These are phyloP conservation scores for Anas georgica DNA, from an alignment of 2,797 vertebrate genomes.

Conservation along the genomic window DNA sequence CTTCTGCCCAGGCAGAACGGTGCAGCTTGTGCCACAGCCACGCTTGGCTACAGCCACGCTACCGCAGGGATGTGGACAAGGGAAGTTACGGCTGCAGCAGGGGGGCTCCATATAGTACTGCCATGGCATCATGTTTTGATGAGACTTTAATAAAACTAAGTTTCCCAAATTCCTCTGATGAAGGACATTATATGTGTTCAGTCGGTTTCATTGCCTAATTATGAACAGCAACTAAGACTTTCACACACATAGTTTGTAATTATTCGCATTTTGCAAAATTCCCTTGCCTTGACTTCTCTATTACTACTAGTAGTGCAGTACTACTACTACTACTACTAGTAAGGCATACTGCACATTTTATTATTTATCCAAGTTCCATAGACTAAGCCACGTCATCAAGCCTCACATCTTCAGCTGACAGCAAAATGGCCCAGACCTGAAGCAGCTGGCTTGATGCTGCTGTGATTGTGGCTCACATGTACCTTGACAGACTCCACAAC, in stretches of 20 bases:
- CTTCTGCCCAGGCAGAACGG: not conserved
- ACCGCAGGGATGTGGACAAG: not conserved
- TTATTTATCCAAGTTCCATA: not conserved
- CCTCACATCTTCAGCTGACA: not conserved
- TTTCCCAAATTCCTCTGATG: not conserved
- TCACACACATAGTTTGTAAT: constrained; percentile 8
- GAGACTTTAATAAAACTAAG: not conserved
- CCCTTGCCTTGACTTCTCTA: not conserved
- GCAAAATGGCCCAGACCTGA: not conserved
- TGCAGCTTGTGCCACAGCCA: not conserved
- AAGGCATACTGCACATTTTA: not conserved
- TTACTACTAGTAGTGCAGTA: not conserved
- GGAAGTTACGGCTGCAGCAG: not conserved
- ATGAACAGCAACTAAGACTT: constrained; percentile 6
- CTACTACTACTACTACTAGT: not conserved
- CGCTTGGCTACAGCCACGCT: not conserved
- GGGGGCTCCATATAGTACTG: not conserved
- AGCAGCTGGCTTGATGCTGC: not conserved
- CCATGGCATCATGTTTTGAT: not conserved
- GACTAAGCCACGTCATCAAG: not conserved
- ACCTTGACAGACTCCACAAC: not conserved
- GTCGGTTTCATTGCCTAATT: constrained; percentile 32
- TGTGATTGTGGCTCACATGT: not conserved
- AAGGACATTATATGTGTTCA: not conserved
- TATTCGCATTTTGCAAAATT: not conserved